Base-by-base conservation (phyloP, 1,140 invertebrate species). In the Cyphomyrmex costatus region DNA sequence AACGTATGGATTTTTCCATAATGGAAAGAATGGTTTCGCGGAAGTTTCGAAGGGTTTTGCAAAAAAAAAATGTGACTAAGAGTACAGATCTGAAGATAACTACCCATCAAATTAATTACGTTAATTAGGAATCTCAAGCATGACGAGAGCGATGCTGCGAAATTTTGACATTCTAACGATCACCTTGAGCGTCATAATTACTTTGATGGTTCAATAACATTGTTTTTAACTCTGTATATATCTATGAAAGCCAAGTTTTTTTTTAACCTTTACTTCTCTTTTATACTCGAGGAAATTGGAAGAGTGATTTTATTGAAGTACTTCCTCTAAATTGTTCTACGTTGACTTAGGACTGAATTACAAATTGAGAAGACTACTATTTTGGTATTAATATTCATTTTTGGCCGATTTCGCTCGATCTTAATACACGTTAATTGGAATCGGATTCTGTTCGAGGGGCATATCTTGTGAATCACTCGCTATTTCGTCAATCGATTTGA, bases 401-500 rank as follows among this genome's bases (percentile, higher is more conserved):
- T 42, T 58, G n/a, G 53, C 33, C 14, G 46, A 30, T 0, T 36
- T 33, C n/a, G 6, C 3, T 60, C 46, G 21, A 56, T 12, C 30
- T 21, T 16, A 66, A 61, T 49, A 14, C 49, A 74, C 46, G 14
- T 49, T 74, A 60, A 73, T 33, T n/a, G 66, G 68, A 49, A 21
- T 19, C 24, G 24, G 46, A n/a, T 36, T 60, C 19, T 16, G 19
- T 27, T 73, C 24, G 10, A 49, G 16, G 16, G n/a, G 42, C 19
- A 5, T 83, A 83, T 61, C 16, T 30, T 46, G 42, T 5, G 19
- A 49, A 49, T 3, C 19, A 21, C 53, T 30, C 19, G 21, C 36
- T 60, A 53, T 60, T 30, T 58, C 53, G 53, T 73, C 60, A 82
- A 82, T 82, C 27, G 77, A 66, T 7, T 42, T 42, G 36, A 42